Conservation (phyloP, 2,888 invertebrate genomes). For the Agonopterix heracliana region DNA sequence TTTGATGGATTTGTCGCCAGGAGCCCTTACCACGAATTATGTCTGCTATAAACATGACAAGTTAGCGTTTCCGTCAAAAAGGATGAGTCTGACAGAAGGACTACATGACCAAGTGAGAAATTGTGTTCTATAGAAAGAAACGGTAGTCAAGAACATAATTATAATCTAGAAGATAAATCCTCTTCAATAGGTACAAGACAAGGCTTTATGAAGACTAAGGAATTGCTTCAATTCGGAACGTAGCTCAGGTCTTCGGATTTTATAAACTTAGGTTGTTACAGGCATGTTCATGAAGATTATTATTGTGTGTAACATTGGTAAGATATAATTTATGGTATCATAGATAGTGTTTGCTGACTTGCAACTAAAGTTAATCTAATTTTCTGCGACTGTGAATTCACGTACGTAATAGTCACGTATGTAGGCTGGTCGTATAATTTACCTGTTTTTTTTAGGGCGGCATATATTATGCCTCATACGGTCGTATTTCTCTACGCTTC, state of each 20-base stretch:
- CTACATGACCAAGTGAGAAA: background rate
- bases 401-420: conserved; percentile 36
- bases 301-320: too few species aligned
- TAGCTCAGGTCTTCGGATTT: background rate
- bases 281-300: background rate
- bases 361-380: conserved; percentile 56
- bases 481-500: conserved; percentile 57
- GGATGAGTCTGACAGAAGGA: background rate
- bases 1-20: conserved; percentile 72
- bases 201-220: too few species aligned
- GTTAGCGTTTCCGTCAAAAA: conserved; percentile 20
- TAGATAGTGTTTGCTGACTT: conserved; percentile 37
- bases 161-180: background rate
- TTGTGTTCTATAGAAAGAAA: background rate
- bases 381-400: conserved; percentile 57
- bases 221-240: too few species aligned
- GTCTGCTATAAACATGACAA: conserved; percentile 45
- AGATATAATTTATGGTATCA: too few species aligned
- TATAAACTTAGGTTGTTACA: conserved; percentile 5
- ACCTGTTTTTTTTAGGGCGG: conserved; percentile 41
- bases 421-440: conserved; percentile 42
- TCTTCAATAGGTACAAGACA: background rate
- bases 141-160: background rate
- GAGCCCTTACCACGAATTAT: conserved; percentile 57
- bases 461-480: conserved; percentile 48